phyloP scores from a whole-genome alignment of 2,113 vertebrate species.

The Isichthys henryi region DNA sequence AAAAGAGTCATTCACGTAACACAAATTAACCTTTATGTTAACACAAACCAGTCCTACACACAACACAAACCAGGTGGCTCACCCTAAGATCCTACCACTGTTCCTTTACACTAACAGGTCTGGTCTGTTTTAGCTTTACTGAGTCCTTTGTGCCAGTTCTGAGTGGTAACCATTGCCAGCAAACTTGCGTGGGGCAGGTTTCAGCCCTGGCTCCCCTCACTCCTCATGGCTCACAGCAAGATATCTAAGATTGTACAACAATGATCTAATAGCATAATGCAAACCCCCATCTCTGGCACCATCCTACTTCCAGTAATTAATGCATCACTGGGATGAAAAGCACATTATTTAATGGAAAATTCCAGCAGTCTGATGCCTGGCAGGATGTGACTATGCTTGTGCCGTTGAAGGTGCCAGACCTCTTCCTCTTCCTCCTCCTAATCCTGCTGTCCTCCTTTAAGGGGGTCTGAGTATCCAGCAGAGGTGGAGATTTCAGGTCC shows the following conservation, averaged over 20 bases:
- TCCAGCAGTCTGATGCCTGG: not conserved
- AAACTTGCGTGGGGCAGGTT: not conserved
- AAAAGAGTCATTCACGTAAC: not conserved
- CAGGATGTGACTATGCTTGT: not conserved
- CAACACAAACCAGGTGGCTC: not conserved
- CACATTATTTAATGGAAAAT: slow-evolving; percentile 15
- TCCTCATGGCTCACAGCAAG: not conserved
- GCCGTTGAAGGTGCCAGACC: not conserved
- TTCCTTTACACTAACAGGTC: not conserved
- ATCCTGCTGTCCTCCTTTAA: not conserved
- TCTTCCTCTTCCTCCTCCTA: not conserved
- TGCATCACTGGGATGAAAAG: slow-evolving; percentile 11
- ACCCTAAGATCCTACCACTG: not conserved
- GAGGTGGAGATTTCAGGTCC: too few species aligned
- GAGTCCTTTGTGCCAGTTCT: not conserved
- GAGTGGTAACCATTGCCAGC: not conserved
- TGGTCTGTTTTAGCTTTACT: not conserved
- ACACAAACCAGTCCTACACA: not conserved
- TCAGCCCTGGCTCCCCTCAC: not conserved
- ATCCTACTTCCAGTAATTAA: not conserved
- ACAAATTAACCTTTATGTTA: not conserved
- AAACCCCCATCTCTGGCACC: not conserved
- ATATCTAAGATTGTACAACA: not conserved
- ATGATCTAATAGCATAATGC: not conserved
- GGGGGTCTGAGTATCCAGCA: not conserved